Evolutionary conservation across 2,113 vertebrate species (phyloP), one percentile per base, ranked within the genome.

Genomic region (Salvelinus fontinalis): DNA sequence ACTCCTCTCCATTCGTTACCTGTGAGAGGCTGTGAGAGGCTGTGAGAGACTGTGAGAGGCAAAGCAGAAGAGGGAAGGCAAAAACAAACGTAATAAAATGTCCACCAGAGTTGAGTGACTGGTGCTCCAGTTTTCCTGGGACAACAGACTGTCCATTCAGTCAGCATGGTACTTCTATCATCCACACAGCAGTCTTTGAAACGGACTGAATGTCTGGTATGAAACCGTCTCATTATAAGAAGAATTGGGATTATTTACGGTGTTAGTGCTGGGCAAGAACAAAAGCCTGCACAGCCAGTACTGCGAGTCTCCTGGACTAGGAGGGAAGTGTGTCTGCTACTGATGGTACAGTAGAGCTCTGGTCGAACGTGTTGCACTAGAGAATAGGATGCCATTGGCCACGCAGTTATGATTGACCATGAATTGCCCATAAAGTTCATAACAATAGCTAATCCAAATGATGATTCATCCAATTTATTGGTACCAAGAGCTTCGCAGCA

Each of bases 131-230:
- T 90, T 89, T 85, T 88, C 82, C 3, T 72, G 78, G 2, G 44
- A 83, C 86, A 87, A 82, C 75, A 75, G 84, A 51, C 57, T 75
- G 83, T 88, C 7, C 27, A 20, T 27, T 27, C 2, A 26, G 24
- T 87, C 48, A 9, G 7, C 5, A 49, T 9, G 5, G 48, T 11
- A 11, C 48, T 49, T 83, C 83, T 86, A 73, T 76, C 76, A 71
- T 83, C 88, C 83, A 89, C 88, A 89, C 88, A 81, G 81, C 72
- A 4, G 89, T 81, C 88, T 90, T 90, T 89, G 83, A 88, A 75
- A 49, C 60, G 27, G 70, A 82, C 85, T 82, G 84, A 83, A 81
- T 76, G 81, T 73, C 66, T 14, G 66, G 62, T 26, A 1, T 72
- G 49, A 34, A 66, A 59, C 2, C 2, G 54, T 59, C 54, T 59